phyloP scores from a whole-genome alignment of 2,888 invertebrate genomes.

The Perdita meconis region DNA sequence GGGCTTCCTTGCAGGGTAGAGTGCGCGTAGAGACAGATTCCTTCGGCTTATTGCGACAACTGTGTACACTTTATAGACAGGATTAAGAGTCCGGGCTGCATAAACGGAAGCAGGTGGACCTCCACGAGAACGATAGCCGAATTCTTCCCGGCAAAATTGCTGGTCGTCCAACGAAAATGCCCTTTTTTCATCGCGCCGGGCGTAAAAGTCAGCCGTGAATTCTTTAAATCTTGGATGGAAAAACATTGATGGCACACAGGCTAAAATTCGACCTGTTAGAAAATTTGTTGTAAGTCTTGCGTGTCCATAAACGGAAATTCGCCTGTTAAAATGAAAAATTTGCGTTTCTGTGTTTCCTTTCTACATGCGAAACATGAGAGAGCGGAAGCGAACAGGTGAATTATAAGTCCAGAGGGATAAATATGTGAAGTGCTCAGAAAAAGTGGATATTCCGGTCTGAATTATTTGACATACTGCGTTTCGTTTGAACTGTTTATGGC shows the following conservation, averaged over 20 bases:
- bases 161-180: constrained; percentile 53
- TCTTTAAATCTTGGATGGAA: constrained; percentile 16
- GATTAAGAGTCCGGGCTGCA: constrained; percentile 61
- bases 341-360: background rate
- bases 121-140: constrained; percentile 68
- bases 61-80: constrained; percentile 63
- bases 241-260: constrained; percentile 39
- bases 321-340: too few species aligned
- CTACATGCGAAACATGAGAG: background rate
- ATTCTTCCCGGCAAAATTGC: constrained; percentile 72
- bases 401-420: background rate
- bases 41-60: constrained; percentile 59
- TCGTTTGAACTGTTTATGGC: background rate
- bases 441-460: background rate
- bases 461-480: background rate
- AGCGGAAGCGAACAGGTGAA: background rate
- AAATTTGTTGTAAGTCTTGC: too few species aligned
- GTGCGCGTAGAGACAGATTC: constrained; percentile 53
- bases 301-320: too few species aligned
- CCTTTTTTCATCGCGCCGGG: constrained; percentile 58
- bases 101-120: constrained; percentile 75
- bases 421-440: background rate
- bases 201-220: constrained; percentile 54
- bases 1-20: background rate
- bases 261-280: constrained; percentile 31